Evolutionary conservation across 2,888 invertebrate genomes (phyloP), one percentile per base, ranked within the genome.

Genomic region (Athalia rosae): DNA sequence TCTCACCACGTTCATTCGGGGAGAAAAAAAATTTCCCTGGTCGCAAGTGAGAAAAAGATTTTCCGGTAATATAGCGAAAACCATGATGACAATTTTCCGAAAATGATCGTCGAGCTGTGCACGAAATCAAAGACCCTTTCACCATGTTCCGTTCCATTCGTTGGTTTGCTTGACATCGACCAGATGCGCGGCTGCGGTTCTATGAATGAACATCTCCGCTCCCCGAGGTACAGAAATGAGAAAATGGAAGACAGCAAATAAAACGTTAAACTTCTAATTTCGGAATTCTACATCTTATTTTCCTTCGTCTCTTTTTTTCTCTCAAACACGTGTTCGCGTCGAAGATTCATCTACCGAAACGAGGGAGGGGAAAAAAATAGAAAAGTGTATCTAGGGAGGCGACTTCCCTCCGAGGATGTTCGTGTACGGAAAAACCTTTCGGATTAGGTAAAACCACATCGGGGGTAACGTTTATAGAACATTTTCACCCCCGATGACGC

Each of bases 181-280:
- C 74, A 74, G 74, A 74, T 74, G 61, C 74, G 43, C 11, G 59
- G 43, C n/a, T n/a, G 11, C 8, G 5, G 71, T 74, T 61, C 61
- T 61, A 61, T 74, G 74, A 74, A 74, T 74, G 74, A 74, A 62
- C 61, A 56, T 74, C 74, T 47, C 28, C 48, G 43, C 62, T 28
- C 61, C 45, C 56, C 58, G 56, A 58, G n/a, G 28, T 67, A 28
- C 13, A 8, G 13, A 13, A 13, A 59, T n/a, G 59, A 13, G 59
- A 59, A 13, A n/a, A 8, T 11, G 53, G n/a, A n/a, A 53, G 53
- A 53, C 53, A 53, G 53, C 59, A 28, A 62, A 74, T 74, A 74
- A 74, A n/a, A 62, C 74, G 74, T 48, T 74, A 56, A 61, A 74
- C 50, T 61, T 74, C 74, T 74, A 74, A 74, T 74, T 74, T 74